Conservation (phyloP, 1,140 invertebrate genomes). For the Arctopsyche grandis region DNA sequence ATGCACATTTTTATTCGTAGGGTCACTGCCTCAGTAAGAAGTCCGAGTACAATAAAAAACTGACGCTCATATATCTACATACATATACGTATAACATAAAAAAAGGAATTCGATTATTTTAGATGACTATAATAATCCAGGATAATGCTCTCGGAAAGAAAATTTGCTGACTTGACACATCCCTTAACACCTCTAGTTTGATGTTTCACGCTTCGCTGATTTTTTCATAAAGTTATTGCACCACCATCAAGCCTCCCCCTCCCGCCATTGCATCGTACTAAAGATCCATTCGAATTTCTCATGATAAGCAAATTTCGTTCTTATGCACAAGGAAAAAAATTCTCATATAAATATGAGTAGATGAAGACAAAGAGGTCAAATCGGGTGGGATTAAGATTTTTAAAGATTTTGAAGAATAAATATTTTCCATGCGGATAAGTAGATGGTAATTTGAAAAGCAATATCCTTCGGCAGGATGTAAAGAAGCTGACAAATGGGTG, state of each 20-base stretch:
- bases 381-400: neutral
- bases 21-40: too few species aligned
- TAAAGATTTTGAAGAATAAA: constrained; percentile 49
- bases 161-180: constrained; percentile 50
- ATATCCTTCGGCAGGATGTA: constrained; percentile 55
- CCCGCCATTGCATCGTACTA: neutral
- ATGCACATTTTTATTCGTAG: constrained; percentile 28
- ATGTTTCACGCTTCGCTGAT: constrained; percentile 51
- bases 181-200: constrained; percentile 49
- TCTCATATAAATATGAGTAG: neutral
- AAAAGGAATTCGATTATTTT: constrained; percentile 49
- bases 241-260: neutral
- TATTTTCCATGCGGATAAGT: constrained; percentile 54
- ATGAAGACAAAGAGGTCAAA: neutral
- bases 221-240: constrained; percentile 53
- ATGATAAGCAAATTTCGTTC: neutral
- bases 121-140: constrained; percentile 53
- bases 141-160: constrained; percentile 47
- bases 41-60: too few species aligned
- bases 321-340: neutral
- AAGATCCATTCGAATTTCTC: constrained; percentile 21
- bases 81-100: constrained; percentile 14
- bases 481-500: constrained; percentile 55
- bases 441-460: constrained; percentile 55
- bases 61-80: neutral